Base-by-base conservation (phyloP, 2,113 vertebrate species). In the Marmota monax region DNA sequence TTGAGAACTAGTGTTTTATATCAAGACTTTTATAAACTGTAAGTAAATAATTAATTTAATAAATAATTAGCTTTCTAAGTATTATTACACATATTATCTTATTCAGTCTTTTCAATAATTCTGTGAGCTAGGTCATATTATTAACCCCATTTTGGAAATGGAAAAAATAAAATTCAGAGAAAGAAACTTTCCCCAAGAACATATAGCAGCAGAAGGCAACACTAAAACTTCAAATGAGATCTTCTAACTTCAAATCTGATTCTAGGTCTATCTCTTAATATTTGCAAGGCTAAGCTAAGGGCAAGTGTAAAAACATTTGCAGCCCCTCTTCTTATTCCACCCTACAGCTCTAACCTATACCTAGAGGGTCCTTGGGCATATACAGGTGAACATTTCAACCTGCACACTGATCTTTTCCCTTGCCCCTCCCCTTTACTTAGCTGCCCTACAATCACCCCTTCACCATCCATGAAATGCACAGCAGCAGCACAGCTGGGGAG, bases 121-220 rank as follows among this genome's bases (percentile, higher is more conserved):
- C 51, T 45, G 27, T 65, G 56, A 92, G 22, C 18, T 29, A 76
- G 58, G 13, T 6, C 4, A 1, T 80, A 74, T 73, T 92, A 92
- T 72, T 79, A 92, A 69, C 25, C 29, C 53, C 10, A 22, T 95
- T 76, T 83, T 84, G 29, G 94, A 96, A 83, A 84, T 32, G 34
- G 18, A 25, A 80, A 93, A 90, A 56, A 22, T 45, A 14, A 87
- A 77, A 92, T 76, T 85, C 51, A 80, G 73, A 91, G 73, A 78
- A 92, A 56, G 70, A 86, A 73, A 93, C 37, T 91, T 88, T 90
- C 53, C 34, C 61, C 23, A 90, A 94, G n/a, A 72, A 63, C 72
- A 89, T 16, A 14, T 5, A 58, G 56, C 51, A 69, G 12, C 42
- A 56, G 0, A 5, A 92, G 37, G 86, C n/a, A 76, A 82, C 23